Evolutionary conservation across 2,888 invertebrate genomes (phyloP), one percentile per base, ranked within the genome.

Genomic region (Busseola fusca): DNA sequence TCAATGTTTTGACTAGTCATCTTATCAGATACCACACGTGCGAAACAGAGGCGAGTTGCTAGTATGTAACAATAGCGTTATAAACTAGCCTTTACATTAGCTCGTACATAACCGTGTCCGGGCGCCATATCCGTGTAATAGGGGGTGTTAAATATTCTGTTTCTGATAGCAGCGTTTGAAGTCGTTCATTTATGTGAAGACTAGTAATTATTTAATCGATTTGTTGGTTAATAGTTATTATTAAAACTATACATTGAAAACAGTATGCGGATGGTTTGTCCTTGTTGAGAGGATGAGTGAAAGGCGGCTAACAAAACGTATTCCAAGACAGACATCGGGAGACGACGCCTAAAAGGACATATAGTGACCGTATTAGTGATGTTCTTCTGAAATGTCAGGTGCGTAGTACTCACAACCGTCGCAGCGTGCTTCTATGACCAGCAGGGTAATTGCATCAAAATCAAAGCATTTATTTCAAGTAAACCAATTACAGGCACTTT

Each of bases 131-230:
- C 72, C 52, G 40, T 62, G 69, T 74, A 74, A 74, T 57, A 65
- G 52, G 40, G 25, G 42, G 25, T 54, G 45, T 73, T 80, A 73
- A 68, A 70, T 80, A 80, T 80, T 80, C 77, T 63, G 74, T 80
- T 81, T 68, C 65, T 59, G 64, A 58, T 64, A 40, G 9, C 56
- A 50, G 9, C 52, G 56, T 66, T 68, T 64, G 34, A 54, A 50
- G 30, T 62, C 30, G 6, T 54, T 63, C 37, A 60, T 76, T 50
- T 34, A 12, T 54, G 30, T 18, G 57, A 60, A 58, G 21, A 72
- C 45, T 25, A 37, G 25, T 40, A 3, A 57, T 30, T 40, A 57
- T n/a, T 40, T 25, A 40, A 57, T 25, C 9, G n/a, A 30, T 72
- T 18, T n/a, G 7, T 14, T 37, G 6, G 37, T 9, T 16, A 27